phyloP scores from a whole-genome alignment of 2,888 invertebrate species.

The Dorcus parallelipipedus region DNA sequence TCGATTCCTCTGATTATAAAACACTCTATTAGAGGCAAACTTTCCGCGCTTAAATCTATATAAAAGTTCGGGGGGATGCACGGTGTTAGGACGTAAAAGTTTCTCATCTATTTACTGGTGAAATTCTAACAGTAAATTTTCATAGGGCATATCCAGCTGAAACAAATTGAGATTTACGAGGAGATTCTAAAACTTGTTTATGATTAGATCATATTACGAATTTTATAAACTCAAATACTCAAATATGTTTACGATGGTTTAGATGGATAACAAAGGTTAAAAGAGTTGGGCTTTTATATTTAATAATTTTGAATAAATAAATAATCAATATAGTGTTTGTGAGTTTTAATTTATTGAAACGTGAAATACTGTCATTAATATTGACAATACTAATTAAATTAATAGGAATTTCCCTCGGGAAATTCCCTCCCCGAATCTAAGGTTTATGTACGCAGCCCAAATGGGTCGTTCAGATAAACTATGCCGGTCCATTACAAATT shows the following conservation, averaged over 20 bases:
- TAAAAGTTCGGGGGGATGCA: background rate
- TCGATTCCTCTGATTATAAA: constrained; percentile 10
- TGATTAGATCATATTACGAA: too few species aligned
- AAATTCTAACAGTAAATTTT: constrained; percentile 5
- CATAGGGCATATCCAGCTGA: background rate
- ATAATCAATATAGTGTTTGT: too few species aligned
- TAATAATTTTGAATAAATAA: too few species aligned
- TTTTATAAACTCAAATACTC: too few species aligned
- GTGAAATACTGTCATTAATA: background rate
- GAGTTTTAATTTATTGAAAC: background rate
- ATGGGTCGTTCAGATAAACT: background rate
- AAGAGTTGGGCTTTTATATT: too few species aligned
- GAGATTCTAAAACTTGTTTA: too few species aligned
- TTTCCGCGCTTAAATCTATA: background rate
- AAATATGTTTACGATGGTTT: too few species aligned
- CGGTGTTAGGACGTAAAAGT: too few species aligned
- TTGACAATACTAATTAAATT: constrained; percentile 2
- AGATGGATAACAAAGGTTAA: too few species aligned
- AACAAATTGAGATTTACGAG: background rate
- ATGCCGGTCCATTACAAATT: background rate
- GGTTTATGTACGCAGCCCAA: constrained; percentile 3
- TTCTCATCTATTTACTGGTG: too few species aligned
- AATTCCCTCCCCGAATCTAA: background rate
- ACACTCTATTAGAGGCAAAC: constrained; percentile 12
- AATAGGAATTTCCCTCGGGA: background rate